These are phyloP conservation scores for Calameuta idolon DNA, from an alignment of 2,888 invertebrate genomes.

Conservation along the genomic window DNA sequence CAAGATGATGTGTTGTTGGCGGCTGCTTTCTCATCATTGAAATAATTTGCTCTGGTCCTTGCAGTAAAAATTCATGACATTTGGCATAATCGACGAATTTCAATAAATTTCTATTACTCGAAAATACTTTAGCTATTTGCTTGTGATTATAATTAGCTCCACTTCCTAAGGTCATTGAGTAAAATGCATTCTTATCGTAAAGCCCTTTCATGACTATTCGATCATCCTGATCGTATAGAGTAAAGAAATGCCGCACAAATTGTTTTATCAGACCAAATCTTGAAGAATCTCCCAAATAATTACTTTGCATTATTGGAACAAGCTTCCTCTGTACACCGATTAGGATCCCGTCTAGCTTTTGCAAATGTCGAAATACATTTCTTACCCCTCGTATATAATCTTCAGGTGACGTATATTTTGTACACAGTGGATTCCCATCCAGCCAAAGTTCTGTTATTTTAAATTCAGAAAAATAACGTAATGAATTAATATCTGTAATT, in stretches of 20 bases:
- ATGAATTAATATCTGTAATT: constrained; percentile 46
- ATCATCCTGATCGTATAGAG: constrained; percentile 60
- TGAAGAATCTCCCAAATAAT: constrained; percentile 49
- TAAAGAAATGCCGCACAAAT: constrained; percentile 59
- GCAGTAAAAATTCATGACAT: constrained; percentile 58
- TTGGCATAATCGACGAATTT: constrained; percentile 64
- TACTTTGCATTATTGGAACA: constrained; percentile 42
- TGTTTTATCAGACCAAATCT: constrained; percentile 54
- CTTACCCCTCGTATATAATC: constrained; percentile 56
- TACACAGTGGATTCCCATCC: constrained; percentile 62
- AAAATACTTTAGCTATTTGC: constrained; percentile 54
- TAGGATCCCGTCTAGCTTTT: constrained; percentile 56
- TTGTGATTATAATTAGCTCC: constrained; percentile 52
- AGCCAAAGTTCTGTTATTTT: constrained; percentile 61
- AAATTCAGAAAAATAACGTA: constrained; percentile 56
- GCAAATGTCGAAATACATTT: constrained; percentile 54
- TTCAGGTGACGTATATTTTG: constrained; percentile 42
- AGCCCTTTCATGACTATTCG: constrained; percentile 57
- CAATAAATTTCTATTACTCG: constrained; percentile 57
- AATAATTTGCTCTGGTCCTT: constrained; percentile 61
- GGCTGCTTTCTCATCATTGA: constrained; percentile 52
- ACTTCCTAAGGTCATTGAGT: constrained; percentile 58
- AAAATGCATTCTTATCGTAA: constrained; percentile 58
- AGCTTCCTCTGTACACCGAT: constrained; percentile 52
- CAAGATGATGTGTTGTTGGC: constrained; percentile 54